phyloP scores from a whole-genome alignment of 35 echinoderm and acorn worm genomes.

The Diadema setosum region DNA sequence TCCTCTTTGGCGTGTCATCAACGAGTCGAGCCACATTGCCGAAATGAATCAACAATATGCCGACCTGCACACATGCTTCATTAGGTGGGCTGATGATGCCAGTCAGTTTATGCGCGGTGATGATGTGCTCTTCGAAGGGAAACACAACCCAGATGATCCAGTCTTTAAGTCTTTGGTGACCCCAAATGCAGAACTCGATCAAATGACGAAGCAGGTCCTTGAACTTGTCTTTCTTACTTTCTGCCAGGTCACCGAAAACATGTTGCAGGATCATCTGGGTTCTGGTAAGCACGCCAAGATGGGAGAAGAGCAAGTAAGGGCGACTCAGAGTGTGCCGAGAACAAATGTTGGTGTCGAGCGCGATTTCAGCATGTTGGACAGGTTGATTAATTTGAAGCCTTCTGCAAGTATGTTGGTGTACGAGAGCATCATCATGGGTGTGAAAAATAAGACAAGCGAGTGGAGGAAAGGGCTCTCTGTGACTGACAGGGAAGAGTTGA shows the following conservation, averaged over 20 bases:
- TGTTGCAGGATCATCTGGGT: background rate
- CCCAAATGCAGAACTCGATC: background rate
- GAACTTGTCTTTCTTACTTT: background rate
- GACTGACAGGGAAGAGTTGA: background rate
- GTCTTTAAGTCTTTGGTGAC: background rate
- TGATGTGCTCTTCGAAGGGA: background rate
- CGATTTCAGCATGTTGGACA: conserved; percentile 69
- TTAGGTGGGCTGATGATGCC: conserved; percentile 37
- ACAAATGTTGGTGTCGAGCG: conserved; percentile 65
- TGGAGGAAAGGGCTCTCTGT: conserved; percentile 15
- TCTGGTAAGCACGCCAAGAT: background rate
- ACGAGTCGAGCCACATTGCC: conserved; percentile 20
- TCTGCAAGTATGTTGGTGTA: conserved; percentile 24
- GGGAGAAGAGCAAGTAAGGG: background rate
- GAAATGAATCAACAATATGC: too few relatives aligned
- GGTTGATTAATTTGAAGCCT: conserved; percentile 51
- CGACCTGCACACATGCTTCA: conserved; percentile 25
- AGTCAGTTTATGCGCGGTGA: background rate
- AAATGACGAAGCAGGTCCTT: background rate
- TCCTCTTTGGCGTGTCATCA: conserved; percentile 15
- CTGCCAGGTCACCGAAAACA: background rate
- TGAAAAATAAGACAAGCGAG: conserved; percentile 39
- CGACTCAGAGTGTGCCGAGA: conserved; percentile 58
- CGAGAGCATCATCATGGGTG: conserved; percentile 61
- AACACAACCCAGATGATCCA: background rate